Conservation (phyloP, 2,797 vertebrate genomes). For the Paratrypauchen microcephalus region DNA sequence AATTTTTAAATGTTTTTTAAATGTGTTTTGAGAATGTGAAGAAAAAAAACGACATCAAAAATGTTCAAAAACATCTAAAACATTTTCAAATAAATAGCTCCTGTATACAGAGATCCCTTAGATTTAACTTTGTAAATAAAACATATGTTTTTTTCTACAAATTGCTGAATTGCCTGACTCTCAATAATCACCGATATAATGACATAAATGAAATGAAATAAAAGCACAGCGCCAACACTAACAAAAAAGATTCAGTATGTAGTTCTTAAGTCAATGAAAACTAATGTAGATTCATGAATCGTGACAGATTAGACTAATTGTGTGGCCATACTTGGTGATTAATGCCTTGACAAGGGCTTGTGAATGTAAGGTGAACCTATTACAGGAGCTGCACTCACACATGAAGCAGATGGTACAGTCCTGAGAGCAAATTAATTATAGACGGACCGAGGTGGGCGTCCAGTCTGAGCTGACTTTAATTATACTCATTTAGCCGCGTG, state of each 20-base stretch:
- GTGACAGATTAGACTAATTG: slow-evolving; percentile 34
- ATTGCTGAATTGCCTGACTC: too few species aligned
- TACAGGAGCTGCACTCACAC: slow-evolving; percentile 28
- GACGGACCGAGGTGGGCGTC: slow-evolving; percentile 31
- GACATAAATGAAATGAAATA: too few species aligned
- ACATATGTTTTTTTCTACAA: too few species aligned
- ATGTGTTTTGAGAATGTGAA: too few species aligned
- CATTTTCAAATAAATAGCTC: too few species aligned
- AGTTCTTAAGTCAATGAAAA: slow-evolving; percentile 17
- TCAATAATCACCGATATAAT: too few species aligned
- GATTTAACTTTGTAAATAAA: too few species aligned
- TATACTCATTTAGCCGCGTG: slow-evolving; percentile 28
- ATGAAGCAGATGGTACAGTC: slow-evolving; percentile 36
- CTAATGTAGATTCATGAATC: slow-evolving; percentile 25
- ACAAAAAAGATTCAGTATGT: neutral
- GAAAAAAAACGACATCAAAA: too few species aligned
- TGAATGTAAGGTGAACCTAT: slow-evolving; percentile 38
- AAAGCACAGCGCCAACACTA: neutral
- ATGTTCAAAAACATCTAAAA: too few species aligned
- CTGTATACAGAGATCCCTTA: too few species aligned
- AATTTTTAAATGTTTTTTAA: too few species aligned
- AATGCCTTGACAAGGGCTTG: slow-evolving; percentile 31
- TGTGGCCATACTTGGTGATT: slow-evolving; percentile 24
- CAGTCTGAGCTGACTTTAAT: slow-evolving; percentile 32
- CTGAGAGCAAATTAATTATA: slow-evolving; percentile 52